Evolutionary conservation across 2,888 invertebrate genomes (phyloP).

Genomic region (Beris morrisii): DNA sequence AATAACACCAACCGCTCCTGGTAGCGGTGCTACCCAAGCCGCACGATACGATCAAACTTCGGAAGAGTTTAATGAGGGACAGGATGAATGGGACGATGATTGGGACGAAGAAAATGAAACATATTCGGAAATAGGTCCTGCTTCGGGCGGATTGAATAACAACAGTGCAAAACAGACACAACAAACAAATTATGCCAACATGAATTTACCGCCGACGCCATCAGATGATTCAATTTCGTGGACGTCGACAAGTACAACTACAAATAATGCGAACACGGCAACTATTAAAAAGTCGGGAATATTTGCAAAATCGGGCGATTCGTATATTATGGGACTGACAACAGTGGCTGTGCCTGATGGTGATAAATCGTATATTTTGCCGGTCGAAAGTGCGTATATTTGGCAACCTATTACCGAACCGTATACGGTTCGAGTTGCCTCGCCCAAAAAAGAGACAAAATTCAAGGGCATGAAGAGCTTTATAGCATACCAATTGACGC

Average conservation of each 20-base stretch:
- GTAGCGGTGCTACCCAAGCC: conserved; percentile 43
- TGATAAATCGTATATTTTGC: conserved; percentile 73
- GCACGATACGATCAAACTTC: conserved; percentile 63
- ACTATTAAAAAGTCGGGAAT: conserved; percentile 77
- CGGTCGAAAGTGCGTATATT: conserved; percentile 70
- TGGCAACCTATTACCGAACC: conserved; percentile 77
- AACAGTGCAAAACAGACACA: conserved; percentile 35
- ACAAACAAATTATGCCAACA: conserved; percentile 47
- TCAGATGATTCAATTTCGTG: conserved; percentile 60
- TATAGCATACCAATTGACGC: conserved; percentile 94
- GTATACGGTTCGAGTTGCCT: conserved; percentile 85
- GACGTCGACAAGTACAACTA: conserved; percentile 35
- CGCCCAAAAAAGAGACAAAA: conserved; percentile 97
- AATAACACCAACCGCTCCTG: conserved; percentile 45
- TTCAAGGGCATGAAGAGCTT: conserved; percentile 96
- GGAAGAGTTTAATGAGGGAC: conserved; percentile 67
- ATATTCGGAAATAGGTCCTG: conserved; percentile 75
- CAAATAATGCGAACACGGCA: conserved; percentile 31
- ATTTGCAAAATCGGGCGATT: conserved; percentile 89
- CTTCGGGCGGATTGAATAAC: conserved; percentile 43
- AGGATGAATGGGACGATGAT: conserved; percentile 82
- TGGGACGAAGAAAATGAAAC: conserved; percentile 80
- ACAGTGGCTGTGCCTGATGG: conserved; percentile 69
- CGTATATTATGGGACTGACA: conserved; percentile 79
- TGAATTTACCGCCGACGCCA: conserved; percentile 52